Base-by-base conservation (phyloP, 2,113 vertebrate genomes). In the Paedocypris sp. region DNA sequence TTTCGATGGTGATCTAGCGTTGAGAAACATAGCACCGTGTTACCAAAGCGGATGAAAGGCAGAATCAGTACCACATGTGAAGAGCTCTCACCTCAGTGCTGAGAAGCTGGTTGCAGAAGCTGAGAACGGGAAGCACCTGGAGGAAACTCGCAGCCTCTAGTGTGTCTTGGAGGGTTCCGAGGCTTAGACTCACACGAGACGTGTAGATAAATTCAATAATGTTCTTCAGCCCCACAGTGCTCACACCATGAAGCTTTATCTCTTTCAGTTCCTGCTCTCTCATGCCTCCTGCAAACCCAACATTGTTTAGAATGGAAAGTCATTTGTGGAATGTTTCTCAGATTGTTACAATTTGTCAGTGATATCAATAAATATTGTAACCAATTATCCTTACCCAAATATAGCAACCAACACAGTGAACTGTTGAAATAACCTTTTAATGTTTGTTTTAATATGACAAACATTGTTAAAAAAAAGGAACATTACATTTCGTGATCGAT, bases 121-220 rank as follows among this genome's bases (percentile, higher is more conserved):
- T 75, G 33, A 89, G 76, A 15, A 89, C 82, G 2, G 87, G 83
- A 67, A 88, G 75, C 43, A 89, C 84, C 73, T 89, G 87, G 59
- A 89, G 43, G 69, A 88, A 89, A 70, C 86, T 89, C 8, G 87
- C 87, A 0, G 87, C 86, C 69, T 89, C 87, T 59, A 89, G 70
- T 0, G 84, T 89, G 64, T 89, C 86, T 75, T 88, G 86, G 4
- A 89, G 81, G 47, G 75, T 85, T 18, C 64, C 49, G 73, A 89
- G 78, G 64, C 76, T 79, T 0, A 89, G 80, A 51, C 22, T 73
- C 63, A 89, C 73, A 51, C 75, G 78, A 61, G 84, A 83, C 2
- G 87, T 86, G 76, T 89, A 89, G 65, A 86, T 86, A 75, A 89
- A 89, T 33, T 86, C 83, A 12, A 89, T 84, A 3, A 89, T 85